These are phyloP conservation scores for Astatotilapia flaviijosephi DNA, from an alignment of 2,113 vertebrate genomes.

Conservation along the genomic window DNA sequence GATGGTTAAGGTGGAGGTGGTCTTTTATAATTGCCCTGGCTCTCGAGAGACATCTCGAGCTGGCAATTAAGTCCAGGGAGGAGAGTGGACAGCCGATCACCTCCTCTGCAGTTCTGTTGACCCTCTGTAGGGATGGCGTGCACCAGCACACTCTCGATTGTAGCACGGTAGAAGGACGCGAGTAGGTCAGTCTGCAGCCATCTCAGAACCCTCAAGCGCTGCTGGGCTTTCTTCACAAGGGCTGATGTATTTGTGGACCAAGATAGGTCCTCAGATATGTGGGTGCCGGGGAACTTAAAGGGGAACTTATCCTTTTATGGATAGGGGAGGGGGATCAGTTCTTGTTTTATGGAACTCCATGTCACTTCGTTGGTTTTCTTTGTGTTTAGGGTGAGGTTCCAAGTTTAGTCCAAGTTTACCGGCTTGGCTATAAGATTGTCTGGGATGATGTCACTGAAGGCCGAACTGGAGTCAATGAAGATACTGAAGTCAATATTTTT, in stretches of 20 bases:
- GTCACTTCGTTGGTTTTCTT: not conserved
- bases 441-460: too few relatives aligned
- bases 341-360: not conserved
- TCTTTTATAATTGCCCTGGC: not conserved
- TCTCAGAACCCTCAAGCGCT: not conserved
- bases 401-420: not conserved
- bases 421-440: too few relatives aligned
- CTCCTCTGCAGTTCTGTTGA: not conserved
- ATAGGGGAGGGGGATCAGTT: not conserved
- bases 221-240: not conserved
- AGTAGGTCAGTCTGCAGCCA: not conserved
- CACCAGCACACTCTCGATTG: not conserved
- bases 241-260: not conserved
- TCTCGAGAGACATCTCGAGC: not conserved
- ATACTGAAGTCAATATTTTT: too few relatives aligned
- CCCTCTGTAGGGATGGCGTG: not conserved
- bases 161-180: not conserved
- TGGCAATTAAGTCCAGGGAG: not conserved
- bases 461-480: too few relatives aligned
- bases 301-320: not conserved
- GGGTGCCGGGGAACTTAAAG: not conserved
- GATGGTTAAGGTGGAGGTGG: not conserved
- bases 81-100: not conserved
- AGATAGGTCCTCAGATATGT: not conserved
- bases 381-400: not conserved